phyloP scores from a whole-genome alignment of 1,140 invertebrate species.

The Neodiprion fabricii region DNA sequence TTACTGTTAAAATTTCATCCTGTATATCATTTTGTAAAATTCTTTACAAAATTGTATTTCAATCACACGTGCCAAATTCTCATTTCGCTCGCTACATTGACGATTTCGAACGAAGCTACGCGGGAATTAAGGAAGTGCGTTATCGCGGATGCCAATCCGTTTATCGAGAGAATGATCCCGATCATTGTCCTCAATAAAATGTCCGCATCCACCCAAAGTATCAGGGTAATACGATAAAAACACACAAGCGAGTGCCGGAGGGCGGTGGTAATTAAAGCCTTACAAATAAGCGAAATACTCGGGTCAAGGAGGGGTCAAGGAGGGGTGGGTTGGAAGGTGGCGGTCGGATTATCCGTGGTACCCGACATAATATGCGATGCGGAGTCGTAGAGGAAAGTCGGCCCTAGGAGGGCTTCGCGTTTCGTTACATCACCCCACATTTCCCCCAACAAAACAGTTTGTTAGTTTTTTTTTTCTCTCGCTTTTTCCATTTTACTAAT shows the following conservation, averaged over 20 bases:
- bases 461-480: no score
- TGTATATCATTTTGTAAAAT: no score
- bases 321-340: constrained; percentile 22
- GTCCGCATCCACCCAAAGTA: background rate
- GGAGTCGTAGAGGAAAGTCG: constrained; percentile 37
- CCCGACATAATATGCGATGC: constrained; percentile 40
- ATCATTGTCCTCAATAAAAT: background rate
- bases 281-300: constrained; percentile 37
- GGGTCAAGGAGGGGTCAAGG: constrained; percentile 24
- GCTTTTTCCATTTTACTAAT: no score
- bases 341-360: constrained; percentile 36
- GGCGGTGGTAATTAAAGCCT: constrained; percentile 39
- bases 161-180: background rate
- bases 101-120: constrained; percentile 12
- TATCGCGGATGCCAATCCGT: no score
- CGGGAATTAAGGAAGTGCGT: background rate
- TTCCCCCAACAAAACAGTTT: constrained; percentile 3
- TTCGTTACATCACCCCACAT: constrained; percentile 27
- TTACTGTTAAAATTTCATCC: no score
- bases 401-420: constrained; percentile 39
- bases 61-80: no score
- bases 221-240: background rate
- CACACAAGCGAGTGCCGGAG: background rate
- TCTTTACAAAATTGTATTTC: no score
- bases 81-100: no score